Base-by-base conservation (phyloP, 2,113 vertebrate genomes). In the Chloropsis cyanopogon region DNA sequence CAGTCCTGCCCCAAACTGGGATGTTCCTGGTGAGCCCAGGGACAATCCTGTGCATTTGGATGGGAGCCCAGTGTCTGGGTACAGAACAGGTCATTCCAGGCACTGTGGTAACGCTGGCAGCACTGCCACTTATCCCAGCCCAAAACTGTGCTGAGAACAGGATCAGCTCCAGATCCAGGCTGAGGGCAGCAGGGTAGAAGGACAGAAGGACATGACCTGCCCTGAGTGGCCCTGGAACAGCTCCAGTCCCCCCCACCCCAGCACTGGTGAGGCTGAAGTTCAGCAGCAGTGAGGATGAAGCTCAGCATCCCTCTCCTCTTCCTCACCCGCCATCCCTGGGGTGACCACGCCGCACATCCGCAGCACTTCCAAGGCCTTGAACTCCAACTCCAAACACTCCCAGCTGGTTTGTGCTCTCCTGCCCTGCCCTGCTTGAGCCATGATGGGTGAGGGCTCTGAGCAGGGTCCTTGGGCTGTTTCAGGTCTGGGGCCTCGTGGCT, bases 311-410 rank as follows among this genome's bases (percentile, higher is more conserved):
- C 33, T 60, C 56, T 88, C n/a, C 53, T 82, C 65, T 52, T 52
- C 66, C 66, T 95, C 57, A 33, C 3, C 22, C 14, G 4, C 14
- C n/a, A 4, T 41, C 1, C 1, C 56, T 16, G 14, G 17, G 37
- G 17, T 59, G 78, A 12, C 42, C 3, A 1, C 3, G 2, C 28
- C 0, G 0, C 59, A 4, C 10, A 4, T 5, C n/a, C 5, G 2
- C 3, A 2, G n/a, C 54, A 14, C 17, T 49, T 28, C 25, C 14
- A 1, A 3, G 20, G 28, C 82, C 54, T 61, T 2, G 20, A 59
- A 63, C 60, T 85, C 37, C 33, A 60, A 10, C 65, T 59, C 49
- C 50, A 50, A 59, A 4, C n/a, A 3, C 26, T 47, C 66, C 71
- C 66, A 29, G 61, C 21, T 71, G 56, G 2, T 20, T 35, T 20